Conservation (phyloP, 37 sponge, comb jelly and placozoan genomes). For the Aplysina aerophoba region DNA sequence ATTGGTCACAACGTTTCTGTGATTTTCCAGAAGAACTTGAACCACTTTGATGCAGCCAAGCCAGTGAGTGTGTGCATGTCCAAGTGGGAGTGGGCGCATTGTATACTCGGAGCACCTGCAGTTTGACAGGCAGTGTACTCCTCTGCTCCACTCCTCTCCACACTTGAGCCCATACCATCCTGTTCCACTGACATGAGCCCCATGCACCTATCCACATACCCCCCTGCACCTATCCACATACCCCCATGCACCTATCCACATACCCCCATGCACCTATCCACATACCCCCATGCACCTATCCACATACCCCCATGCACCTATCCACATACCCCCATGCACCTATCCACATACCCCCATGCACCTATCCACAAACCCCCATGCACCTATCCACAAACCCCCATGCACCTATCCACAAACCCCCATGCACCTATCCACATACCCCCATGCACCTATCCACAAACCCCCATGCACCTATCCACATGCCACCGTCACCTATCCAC, state of each 20-base stretch:
- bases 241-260: too few species aligned
- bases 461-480: conserved; percentile 33
- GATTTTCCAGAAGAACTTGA: conserved; percentile 86
- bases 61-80: conserved; percentile 43
- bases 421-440: conserved; percentile 5
- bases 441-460: conserved; percentile 42
- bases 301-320: background rate
- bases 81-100: too few species aligned
- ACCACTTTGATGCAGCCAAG: conserved; percentile 61
- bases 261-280: too few species aligned
- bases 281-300: conserved; percentile 50
- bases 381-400: conserved; percentile 14
- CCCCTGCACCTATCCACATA: too few species aligned
- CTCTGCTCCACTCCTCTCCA: too few species aligned
- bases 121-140: too few species aligned
- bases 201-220: conserved; percentile 34
- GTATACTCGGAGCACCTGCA: too few species aligned
- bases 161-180: background rate
- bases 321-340: background rate
- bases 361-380: background rate
- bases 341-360: conserved; percentile 9
- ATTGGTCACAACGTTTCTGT: conserved; percentile 41
- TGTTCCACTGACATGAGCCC: conserved; percentile 39
- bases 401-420: background rate
- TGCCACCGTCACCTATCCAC: background rate